Evolutionary conservation across 2,797 vertebrate genomes (phyloP), one percentile per base, ranked within the genome.

Genomic region (Spheniscus humboldti): DNA sequence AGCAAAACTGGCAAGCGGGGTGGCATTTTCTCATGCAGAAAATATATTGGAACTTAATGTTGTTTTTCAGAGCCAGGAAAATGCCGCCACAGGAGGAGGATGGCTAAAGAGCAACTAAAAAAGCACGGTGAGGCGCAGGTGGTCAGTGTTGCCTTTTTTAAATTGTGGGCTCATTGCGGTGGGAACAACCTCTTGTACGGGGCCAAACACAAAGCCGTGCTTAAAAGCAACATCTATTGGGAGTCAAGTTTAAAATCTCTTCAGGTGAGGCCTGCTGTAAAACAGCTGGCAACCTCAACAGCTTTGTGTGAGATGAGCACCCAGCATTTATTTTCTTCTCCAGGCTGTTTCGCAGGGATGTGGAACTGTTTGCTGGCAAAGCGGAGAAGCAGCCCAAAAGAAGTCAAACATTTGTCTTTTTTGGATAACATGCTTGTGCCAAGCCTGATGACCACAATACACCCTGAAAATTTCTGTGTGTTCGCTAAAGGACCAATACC

Each of bases 1-100:
- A 89, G 35, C 74, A 92, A 79, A 96, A 79, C 93, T 94, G 86
- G 80, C 92, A 92, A 91, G 43, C 3, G 1, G 43, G 30, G 41
- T 77, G 76, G 73, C 79, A 88, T 94, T 88, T 94, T 77, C 84
- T 89, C 77, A 79, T 67, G 80, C 45, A 59, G 86, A 91, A 94
- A 97, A 90, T 93, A 66, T n/a, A 95, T 41, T 86, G 52, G 90
- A 93, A 93, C 79, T 94, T 69, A 60, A 76, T 56, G 83, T 62
- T 94, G 62, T 62, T 92, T 95, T 84, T 79, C 73, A 92, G 67
- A 95, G 77, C 76, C 86, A 92, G 64, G 11, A 90, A 94, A 93
- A 92, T 82, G 59, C 59, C 10, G 11, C 39, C 2, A 0, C 19
- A 50, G 52, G 24, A 92, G 67, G 59, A 85, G 15, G 31, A 67